Base-by-base conservation (phyloP, 2,113 vertebrate species). In the Semnornis frantzii region DNA sequence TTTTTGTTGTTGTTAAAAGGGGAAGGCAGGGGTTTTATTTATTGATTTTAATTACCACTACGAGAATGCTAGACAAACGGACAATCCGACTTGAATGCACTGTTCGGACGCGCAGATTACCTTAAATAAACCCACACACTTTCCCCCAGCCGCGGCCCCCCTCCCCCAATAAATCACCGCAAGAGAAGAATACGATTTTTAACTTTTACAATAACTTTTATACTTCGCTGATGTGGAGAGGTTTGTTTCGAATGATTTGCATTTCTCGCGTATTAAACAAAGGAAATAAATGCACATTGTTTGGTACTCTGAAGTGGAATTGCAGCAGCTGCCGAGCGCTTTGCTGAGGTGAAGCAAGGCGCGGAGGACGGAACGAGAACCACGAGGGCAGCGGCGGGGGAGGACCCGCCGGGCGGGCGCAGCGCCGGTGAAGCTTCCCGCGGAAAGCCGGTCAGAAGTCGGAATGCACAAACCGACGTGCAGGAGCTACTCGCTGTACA, bases 401-500 rank as follows among this genome's bases (percentile, higher is more conserved):
- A 37, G 46, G 37, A 25, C 46, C 63, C 68, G 34, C 25, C 66
- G 72, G 50, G 50, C 33, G 66, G 39, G 54, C 9, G 28, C 66
- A 75, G 91, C 37, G 37, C 83, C 82, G 75, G 71, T 78, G 87
- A 75, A 76, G 92, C 93, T 92, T 89, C 50, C 89, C 89, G 87
- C 78, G 88, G 78, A 95, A 89, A 95, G 85, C 95, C 95, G 97
- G 94, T 94, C 96, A 91, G 59, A 93, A 95, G 93, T 89, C 93
- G 95, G 93, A 96, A 96, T 90, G 97, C 98, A 96, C 97, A 97
- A 91, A 95, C 91, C 94, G 89, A 91, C 83, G 87, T 96, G 97
- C 97, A 97, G 94, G 91, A 95, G 92, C 95, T 94, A 91, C 93
- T 97, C 90, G 62, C 76, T 97, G 97, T 99, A 99, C 97, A 98